Percentiles rank a stretch among this genome's conserved stretches.
Evolutionary conservation across 2,888 invertebrate genomes (phyloP).

Genomic region (Leucoptera coffeella): DNA sequence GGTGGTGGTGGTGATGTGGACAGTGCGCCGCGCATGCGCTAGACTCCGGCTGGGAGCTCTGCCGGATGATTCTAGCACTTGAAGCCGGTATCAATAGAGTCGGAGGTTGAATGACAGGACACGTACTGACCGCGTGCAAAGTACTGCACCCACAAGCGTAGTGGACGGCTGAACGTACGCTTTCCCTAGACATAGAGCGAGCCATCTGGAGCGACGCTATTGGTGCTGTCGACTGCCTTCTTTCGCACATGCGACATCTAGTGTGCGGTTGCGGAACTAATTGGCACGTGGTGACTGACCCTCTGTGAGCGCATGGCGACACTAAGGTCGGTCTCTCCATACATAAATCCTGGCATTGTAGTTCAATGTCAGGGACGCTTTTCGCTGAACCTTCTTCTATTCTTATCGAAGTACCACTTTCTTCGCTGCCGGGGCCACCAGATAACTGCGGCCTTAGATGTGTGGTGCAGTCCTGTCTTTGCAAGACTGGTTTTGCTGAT

Average conservation of each 20-base stretch:
- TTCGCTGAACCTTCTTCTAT: conserved; percentile 64
- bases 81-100: conserved; percentile 67
- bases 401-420: conserved; percentile 56
- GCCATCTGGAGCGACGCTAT: conserved; percentile 70
- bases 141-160: conserved; percentile 56
- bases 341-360: conserved; percentile 61
- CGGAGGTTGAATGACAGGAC: conserved; percentile 63
- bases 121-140: conserved; percentile 52
- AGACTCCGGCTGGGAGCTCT: conserved; percentile 82
- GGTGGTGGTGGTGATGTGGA: conserved; percentile 62
- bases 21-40: conserved; percentile 60
- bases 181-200: conserved; percentile 79
- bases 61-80: conserved; percentile 77
- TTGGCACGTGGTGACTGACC: conserved; percentile 61
- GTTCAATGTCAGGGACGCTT: conserved; percentile 77
- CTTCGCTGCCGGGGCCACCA: conserved; percentile 70
- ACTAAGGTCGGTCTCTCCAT: conserved; percentile 47
- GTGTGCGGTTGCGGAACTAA: conserved; percentile 59
- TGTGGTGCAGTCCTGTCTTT: conserved; percentile 82
- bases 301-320: conserved; percentile 55
- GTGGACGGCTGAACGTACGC: conserved; percentile 67
- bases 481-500: conserved; percentile 71
- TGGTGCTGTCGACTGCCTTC: conserved; percentile 76
- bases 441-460: conserved; percentile 68
- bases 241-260: conserved; percentile 65